Evolutionary conservation across 2,113 vertebrate species (phyloP), one percentile per base, ranked within the genome.

Genomic region (Cynopterus brachyotis): DNA sequence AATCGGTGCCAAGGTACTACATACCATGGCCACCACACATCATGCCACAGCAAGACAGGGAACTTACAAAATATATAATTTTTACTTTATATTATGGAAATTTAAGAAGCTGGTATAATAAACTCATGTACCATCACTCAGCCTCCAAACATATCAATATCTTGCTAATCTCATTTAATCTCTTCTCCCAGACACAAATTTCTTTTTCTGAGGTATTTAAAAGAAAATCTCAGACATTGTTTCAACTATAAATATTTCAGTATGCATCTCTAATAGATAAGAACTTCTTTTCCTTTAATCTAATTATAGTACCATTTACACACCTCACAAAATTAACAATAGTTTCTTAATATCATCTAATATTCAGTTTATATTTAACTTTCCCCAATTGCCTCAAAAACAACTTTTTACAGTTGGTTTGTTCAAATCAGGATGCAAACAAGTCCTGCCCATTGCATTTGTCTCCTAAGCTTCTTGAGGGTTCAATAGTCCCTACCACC

Each of bases 211-310:
- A 70, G 83, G 47, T 40, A 92, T 87, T 89, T 87, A 70, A 64
- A 92, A 86, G 90, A 94, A 86, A 80, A 80, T 91, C 75, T 94
- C 96, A 83, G 93, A 62, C 79, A 95, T 66, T 40, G 5, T 82
- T 81, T 96, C 89, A 86, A 87, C 87, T 96, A 69, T 89, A 89
- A 92, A 91, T 72, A 47, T 67, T 89, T 86, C 67, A 60, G 0
- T 10, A 12, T 40, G n/a, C 67, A 16, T 64, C 70, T 45, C 91
- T 87, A 79, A 79, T 55, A 89, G 86, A 72, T 50, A 72, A 95
- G 47, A 69, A 28, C 62, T 87, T 96, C 67, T 72, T 81, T 94
- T 70, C 87, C 57, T 73, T 86, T 91, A 75, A 83, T 70, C 80
- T 94, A 86, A 96, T 90, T 95, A 62, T 30, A 89, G 72, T 76